Evolutionary conservation across 2,797 vertebrate species (phyloP).

Genomic region (Phyllotis vaccarum): DNA sequence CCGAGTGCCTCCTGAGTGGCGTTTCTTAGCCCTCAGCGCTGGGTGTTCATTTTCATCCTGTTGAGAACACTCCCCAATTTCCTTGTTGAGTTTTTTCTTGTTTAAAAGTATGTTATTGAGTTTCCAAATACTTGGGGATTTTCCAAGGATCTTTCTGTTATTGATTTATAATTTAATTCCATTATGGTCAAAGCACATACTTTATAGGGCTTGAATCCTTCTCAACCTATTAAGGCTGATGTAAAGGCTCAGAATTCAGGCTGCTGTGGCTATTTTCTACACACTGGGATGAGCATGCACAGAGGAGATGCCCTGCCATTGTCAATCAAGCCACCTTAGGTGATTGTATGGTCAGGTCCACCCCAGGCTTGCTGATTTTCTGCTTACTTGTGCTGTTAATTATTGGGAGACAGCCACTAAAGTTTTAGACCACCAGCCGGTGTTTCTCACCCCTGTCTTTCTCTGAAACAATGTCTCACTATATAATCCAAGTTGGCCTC

Average conservation of each 20-base stretch:
- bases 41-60: slow-evolving; percentile 19
- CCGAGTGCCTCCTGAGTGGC: not conserved
- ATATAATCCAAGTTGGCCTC: not conserved
- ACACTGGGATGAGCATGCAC: not conserved
- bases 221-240: slow-evolving; percentile 50
- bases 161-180: slow-evolving; percentile 76
- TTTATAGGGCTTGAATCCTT: slow-evolving; percentile 67
- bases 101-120: slow-evolving; percentile 68
- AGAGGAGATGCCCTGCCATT: not conserved
- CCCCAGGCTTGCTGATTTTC: not conserved
- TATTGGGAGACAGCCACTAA: not conserved
- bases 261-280: not conserved
- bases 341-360: not conserved
- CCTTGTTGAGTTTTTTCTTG: slow-evolving; percentile 50
- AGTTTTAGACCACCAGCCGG: not conserved
- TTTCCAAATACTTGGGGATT: slow-evolving; percentile 65
- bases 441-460: not conserved
- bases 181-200: slow-evolving; percentile 64
- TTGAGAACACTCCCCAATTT: slow-evolving; percentile 23
- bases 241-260: slow-evolving; percentile 41
- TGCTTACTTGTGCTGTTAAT: not conserved
- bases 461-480: not conserved
- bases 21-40: not conserved
- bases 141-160: slow-evolving; percentile 75
- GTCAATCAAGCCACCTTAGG: not conserved